Base-by-base conservation (phyloP, 2,113 vertebrate genomes). In the Desmodus rotundus region DNA sequence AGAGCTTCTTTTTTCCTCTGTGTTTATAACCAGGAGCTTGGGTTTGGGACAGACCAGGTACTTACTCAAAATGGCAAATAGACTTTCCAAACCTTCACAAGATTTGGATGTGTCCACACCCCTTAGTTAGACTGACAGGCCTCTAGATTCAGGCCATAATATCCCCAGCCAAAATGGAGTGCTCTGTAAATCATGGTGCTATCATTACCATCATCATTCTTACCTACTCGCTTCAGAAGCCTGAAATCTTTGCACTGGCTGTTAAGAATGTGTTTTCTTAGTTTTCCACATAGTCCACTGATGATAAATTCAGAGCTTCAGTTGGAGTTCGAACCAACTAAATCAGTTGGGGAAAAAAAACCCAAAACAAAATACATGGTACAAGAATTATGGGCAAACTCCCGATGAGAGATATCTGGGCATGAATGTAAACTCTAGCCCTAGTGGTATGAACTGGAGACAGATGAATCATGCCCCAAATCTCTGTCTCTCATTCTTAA, bases 361-460 rank as follows among this genome's bases (percentile, higher is more conserved):
- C 0, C 9, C 10, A 76, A 16, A 33, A 47, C 6, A 80, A 22
- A 93, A 58, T 24, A 43, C 2, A 56, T 56, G 13, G 11, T 4
- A 63, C 1, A 78, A 24, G 17, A 70, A 52, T 76, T 47, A 26
- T 12, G 4, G 5, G 16, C 5, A 52, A 41, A 6, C 0, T 6
- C 36, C 47, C 24, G 15, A n/a, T 72, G 15, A 78, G 17, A 52
- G 13, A 31, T 2, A 87, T 5, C 8, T 31, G 38, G 19, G 1
- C 1, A 1, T n/a, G 5, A 41, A 7, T 63, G 2, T 82, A n/a
- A 36, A 58, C 3, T 15, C 19, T 22, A 11, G 11, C 8, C 28
- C 31, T 38, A 36, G 3, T 5, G 8, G n/a, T 80, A 5, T 54
- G 24, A 90, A 67, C 36, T 43, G 77, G 36, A 93, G 17, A 41